Conservation (phyloP, 1,140 invertebrate species). For the Scaptomyza pallida region DNA sequence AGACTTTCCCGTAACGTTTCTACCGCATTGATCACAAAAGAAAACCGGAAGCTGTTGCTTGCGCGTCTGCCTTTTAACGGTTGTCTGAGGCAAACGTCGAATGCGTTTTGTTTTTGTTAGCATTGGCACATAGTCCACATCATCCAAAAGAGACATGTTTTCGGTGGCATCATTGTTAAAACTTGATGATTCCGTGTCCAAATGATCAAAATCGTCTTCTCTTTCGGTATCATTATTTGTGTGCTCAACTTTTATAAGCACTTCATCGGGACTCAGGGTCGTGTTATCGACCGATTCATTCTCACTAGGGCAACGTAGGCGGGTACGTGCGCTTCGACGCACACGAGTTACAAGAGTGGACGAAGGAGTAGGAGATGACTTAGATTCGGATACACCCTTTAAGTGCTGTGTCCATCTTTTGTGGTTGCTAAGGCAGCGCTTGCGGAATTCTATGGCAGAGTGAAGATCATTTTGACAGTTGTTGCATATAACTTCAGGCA, state of each 20-base stretch:
- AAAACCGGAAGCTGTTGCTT: slow-evolving; percentile 50
- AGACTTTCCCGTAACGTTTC: slow-evolving; percentile 59
- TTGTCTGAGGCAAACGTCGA: slow-evolving; percentile 14
- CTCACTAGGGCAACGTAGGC: not conserved
- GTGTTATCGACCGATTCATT: not conserved
- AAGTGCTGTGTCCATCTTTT: slow-evolving; percentile 42
- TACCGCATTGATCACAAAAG: slow-evolving; percentile 70
- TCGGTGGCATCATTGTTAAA: not conserved
- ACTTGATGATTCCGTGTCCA: slow-evolving; percentile 25
- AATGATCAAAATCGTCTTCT: slow-evolving; percentile 54
- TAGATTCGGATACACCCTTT: not conserved
- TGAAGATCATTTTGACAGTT: slow-evolving; percentile 52
- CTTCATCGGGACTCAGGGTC: slow-evolving; percentile 43
- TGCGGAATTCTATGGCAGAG: slow-evolving; percentile 61
- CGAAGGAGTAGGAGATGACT: not conserved
- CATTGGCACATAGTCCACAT: slow-evolving; percentile 1
- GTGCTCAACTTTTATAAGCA: slow-evolving; percentile 61
- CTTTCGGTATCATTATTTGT: slow-evolving; percentile 20
- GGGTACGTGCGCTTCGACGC: slow-evolving; percentile 43
- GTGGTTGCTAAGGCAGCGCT: slow-evolving; percentile 58
- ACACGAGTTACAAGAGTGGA: slow-evolving; percentile 10
- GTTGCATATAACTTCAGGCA: slow-evolving; percentile 59
- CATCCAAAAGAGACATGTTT: slow-evolving; percentile 1
- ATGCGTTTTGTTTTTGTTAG: slow-evolving; percentile 16
- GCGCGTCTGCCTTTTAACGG: slow-evolving; percentile 26